These are phyloP conservation scores for Sebastes cheni DNA, from an alignment of 2,797 vertebrate species.

Conservation along the genomic window DNA sequence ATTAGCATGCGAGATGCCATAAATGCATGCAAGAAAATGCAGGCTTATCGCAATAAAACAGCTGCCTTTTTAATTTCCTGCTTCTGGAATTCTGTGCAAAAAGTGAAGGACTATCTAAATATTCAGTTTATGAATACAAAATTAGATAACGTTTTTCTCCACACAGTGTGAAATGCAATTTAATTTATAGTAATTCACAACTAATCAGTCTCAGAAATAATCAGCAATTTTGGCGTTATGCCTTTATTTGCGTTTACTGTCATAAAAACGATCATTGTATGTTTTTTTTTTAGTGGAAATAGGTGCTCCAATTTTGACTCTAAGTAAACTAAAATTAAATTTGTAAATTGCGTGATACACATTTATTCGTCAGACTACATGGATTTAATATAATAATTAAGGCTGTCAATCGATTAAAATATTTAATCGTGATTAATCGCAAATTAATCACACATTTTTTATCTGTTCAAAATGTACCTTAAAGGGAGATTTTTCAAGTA, in stretches of 20 bases:
- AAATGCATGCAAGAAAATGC: slow-evolving; percentile 36
- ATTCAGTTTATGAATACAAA: slow-evolving; percentile 43
- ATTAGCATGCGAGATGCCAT: slow-evolving; percentile 59
- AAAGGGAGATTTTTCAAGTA: no score
- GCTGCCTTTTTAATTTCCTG: slow-evolving; percentile 75
- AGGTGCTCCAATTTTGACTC: neutral
- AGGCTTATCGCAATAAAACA: slow-evolving; percentile 75
- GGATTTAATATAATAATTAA: neutral
- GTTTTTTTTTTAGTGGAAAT: neutral
- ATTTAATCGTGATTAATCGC: no score
- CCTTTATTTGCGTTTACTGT: slow-evolving; percentile 11
- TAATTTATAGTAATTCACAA: slow-evolving; percentile 15
- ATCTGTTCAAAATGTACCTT: no score
- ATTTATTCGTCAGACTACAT: neutral
- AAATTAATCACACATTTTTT: no score
- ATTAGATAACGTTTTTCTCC: slow-evolving; percentile 36
- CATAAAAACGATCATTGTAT: neutral
- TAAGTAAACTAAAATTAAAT: neutral
- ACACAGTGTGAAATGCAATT: slow-evolving; percentile 8
- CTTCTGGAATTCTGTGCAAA: slow-evolving; percentile 42
- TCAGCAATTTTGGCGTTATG: slow-evolving; percentile 14
- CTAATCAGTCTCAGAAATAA: slow-evolving; percentile 31
- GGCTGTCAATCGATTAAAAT: no score
- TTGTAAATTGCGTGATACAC: neutral
- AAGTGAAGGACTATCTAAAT: slow-evolving; percentile 35